A percentile compares a stretch with the other conserved stretches of the same genome.
Evolutionary conservation across 2,113 vertebrate species (phyloP).

Genomic region (Nycticorax nycticorax): DNA sequence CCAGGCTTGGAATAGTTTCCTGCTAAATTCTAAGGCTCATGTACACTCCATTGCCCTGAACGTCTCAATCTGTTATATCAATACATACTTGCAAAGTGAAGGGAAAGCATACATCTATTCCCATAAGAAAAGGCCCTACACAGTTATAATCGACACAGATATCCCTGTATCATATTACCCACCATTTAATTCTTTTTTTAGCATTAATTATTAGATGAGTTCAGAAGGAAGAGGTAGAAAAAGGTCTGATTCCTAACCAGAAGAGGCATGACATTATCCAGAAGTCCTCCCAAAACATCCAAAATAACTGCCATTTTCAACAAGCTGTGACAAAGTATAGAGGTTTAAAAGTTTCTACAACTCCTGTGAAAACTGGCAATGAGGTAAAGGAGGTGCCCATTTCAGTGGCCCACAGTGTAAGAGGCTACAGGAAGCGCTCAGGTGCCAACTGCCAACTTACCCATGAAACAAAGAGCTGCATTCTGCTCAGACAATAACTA

Average conservation of each 20-base stretch:
- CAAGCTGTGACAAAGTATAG: neutral
- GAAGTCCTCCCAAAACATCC: neutral
- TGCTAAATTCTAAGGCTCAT: neutral
- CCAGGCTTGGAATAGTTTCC: slow-evolving; percentile 38
- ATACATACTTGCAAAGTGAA: neutral
- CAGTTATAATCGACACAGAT: neutral
- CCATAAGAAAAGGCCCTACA: neutral
- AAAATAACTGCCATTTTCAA: neutral
- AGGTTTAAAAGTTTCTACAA: neutral
- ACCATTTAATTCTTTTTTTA: neutral
- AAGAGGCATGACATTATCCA: neutral
- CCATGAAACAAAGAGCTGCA: neutral
- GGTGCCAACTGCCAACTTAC: neutral
- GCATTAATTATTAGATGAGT: neutral
- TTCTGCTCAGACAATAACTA: neutral
- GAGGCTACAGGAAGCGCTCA: neutral
- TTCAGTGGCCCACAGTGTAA: neutral
- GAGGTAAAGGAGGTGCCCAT: neutral
- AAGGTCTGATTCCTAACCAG: neutral
- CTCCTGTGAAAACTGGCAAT: neutral
- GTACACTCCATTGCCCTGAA: neutral
- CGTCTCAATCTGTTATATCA: neutral
- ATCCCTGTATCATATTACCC: neutral
- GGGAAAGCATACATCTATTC: neutral
- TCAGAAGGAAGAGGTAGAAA: neutral